Evolutionary conservation across 2,113 vertebrate species (phyloP), one percentile per base, ranked within the genome.

Genomic region (Nipponia nippon): DNA sequence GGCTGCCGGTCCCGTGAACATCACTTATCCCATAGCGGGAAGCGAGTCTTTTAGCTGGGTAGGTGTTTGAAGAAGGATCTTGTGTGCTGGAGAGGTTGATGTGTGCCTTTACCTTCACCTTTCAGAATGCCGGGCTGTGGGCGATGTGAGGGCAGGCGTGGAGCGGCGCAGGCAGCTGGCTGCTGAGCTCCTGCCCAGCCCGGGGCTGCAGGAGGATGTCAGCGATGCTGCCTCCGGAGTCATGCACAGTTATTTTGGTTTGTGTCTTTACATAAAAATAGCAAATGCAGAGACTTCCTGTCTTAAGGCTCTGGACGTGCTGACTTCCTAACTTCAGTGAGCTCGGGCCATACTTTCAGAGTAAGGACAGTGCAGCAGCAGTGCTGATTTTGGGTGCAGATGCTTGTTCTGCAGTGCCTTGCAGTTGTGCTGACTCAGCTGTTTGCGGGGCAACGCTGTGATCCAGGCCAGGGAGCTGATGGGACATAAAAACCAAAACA

Each of bases 61-160:
- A 9, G 9, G 13, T 13, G 40, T 75, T 27, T 46, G 61, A 47
- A 13, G 20, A 40, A 70, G 44, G n/a, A 19, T 49, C 38, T 42
- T 3, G 0, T 1, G 0, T 5, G 11, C 7, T 1, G 36, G 20
- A 49, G 34, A 15, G 7, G 16, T 6, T 2, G 17, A 25, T 19
- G 7, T 1, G 3, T 44, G 73, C 22, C 30, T 77, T 65, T 12
- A 4, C 47, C 20, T 65, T 56, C 30, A 8, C 21, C 44, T 38
- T 16, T 14, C 13, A 4, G 9, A 2, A 8, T 0, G 0, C 19
- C 2, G 1, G 30, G 36, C 61, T 0, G 5, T 4, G 13, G 38
- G 36, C 1, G 7, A 12, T 25, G 38, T 26, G 5, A 16, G 29
- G 76, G 10, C 16, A 34, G 8, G 22, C 1, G 3, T 9, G 52